phyloP scores from a whole-genome alignment of 2,888 invertebrate species.

The Temnothorax ravouxi region DNA sequence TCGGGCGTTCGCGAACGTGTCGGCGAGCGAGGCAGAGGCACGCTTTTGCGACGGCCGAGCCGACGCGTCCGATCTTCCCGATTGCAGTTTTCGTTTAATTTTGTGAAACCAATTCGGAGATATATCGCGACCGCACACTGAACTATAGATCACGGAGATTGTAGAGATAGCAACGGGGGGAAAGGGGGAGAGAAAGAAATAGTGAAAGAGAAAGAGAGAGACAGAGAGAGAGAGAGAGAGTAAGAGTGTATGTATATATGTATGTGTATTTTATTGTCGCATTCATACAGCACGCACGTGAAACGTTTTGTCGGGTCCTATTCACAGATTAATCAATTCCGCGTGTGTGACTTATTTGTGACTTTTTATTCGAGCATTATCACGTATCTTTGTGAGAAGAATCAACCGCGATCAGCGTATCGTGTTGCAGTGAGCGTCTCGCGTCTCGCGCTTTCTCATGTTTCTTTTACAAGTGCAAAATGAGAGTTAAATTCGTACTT shows the following conservation, averaged over 20 bases:
- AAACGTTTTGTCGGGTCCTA: not conserved
- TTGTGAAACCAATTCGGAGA: not conserved
- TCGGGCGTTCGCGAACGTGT: constrained; percentile 15
- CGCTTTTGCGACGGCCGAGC: not conserved
- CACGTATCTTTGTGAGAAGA: too few relatives aligned
- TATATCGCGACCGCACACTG: too few relatives aligned
- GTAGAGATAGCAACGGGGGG: not conserved
- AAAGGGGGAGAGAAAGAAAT: not conserved
- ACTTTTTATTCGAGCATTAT: too few relatives aligned
- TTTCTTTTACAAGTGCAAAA: not conserved
- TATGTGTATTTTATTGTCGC: not conserved
- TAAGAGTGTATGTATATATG: too few relatives aligned
- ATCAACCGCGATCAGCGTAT: not conserved
- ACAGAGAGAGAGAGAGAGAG: not conserved
- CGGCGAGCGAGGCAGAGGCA: not conserved
- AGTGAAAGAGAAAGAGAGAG: not conserved
- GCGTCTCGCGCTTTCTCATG: not conserved
- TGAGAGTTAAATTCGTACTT: not conserved
- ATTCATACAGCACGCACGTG: not conserved
- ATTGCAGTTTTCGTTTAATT: not conserved
- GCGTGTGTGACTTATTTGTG: not conserved
- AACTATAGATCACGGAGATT: not conserved
- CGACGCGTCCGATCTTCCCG: too few relatives aligned
- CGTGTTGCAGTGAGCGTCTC: not conserved
- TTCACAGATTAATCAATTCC: not conserved